Base-by-base conservation (phyloP, 2,113 vertebrate genomes). In the Tricholaema leucomelas region DNA sequence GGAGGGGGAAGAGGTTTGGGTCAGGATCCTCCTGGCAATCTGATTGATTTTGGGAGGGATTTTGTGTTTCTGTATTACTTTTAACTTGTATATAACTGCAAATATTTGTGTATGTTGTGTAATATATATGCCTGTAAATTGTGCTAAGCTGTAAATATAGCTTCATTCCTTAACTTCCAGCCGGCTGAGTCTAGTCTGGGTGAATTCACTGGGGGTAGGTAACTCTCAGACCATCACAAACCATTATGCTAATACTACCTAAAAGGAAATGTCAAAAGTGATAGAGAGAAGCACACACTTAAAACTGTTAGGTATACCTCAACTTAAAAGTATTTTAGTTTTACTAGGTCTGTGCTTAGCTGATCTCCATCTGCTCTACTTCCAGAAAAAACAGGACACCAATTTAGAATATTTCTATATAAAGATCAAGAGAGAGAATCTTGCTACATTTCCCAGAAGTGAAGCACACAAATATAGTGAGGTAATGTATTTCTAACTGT, bases 371-470 rank as follows among this genome's bases (percentile, higher is more conserved):
- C 61, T 94, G 79, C 33, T 91, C 65, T 28, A 81, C 20, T 94
- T 84, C 23, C 56, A 86, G 50, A 67, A 88, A 92, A 96, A 90
- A 0, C 42, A 91, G 78, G 87, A 79, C 91, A 87, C 7, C 14
- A 72, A 73, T 87, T 87, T 63, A 80, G 60, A 92, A 15, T 88
- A 84, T 72, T 82, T 91, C 77, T 87, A 70, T 79, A 66, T 79
- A 92, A 84, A 72, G 72, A 90, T 90, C 44, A 63, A 81, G 78
- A 7, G 5, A 85, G 52, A 73, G 27, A 87, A 10, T 88, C 77
- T 88, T 90, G 50, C 58, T 70, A 44, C 25, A 90, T 91, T 94
- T 92, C 90, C 80, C 90, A 91, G 83, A 81, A 94, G 83, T 13
- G 71, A 84, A 81, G 40, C 54, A 66, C 8, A 83, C 52, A 92